Evolutionary conservation across 2,797 vertebrate genomes (phyloP).

Genomic region (Neostethus bicornis): DNA sequence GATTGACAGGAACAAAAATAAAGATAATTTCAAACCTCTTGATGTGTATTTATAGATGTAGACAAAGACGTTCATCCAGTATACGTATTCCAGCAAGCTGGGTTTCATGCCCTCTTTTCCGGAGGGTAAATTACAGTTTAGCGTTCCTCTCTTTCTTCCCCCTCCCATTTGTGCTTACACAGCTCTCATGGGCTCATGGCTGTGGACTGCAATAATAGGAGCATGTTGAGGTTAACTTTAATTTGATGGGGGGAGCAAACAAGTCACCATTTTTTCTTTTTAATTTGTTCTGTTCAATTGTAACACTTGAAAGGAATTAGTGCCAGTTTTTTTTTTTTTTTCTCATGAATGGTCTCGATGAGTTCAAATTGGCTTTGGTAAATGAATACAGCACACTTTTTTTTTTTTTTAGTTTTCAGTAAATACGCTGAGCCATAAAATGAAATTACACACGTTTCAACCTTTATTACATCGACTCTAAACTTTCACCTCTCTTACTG

Average conservation of each 20-base stretch:
- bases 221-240: conserved; percentile 63
- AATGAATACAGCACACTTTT: conserved; percentile 62
- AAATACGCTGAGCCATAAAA: conserved; percentile 62
- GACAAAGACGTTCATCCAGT: no score
- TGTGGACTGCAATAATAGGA: conserved; percentile 51
- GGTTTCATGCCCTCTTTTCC: conserved; percentile 6
- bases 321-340: conserved; percentile 67
- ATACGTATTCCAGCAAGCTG: background rate
- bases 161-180: conserved; percentile 10
- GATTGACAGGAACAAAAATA: conserved; percentile 19
- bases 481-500: no score
- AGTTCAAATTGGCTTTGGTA: conserved; percentile 70
- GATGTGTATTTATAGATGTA: background rate
- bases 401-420: conserved; percentile 64
- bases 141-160: background rate
- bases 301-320: conserved; percentile 59
- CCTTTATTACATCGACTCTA: no score
- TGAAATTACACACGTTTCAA: conserved; percentile 56
- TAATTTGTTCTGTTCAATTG: conserved; percentile 60
- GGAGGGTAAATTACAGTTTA: conserved; percentile 22
- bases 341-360: conserved; percentile 66
- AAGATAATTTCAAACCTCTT: background rate
- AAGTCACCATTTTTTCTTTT: conserved; percentile 57
- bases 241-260: conserved; percentile 59
- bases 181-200: conserved; percentile 46